Conservation (phyloP, 1,140 invertebrate species). For the Dufourea novaeangliae region DNA sequence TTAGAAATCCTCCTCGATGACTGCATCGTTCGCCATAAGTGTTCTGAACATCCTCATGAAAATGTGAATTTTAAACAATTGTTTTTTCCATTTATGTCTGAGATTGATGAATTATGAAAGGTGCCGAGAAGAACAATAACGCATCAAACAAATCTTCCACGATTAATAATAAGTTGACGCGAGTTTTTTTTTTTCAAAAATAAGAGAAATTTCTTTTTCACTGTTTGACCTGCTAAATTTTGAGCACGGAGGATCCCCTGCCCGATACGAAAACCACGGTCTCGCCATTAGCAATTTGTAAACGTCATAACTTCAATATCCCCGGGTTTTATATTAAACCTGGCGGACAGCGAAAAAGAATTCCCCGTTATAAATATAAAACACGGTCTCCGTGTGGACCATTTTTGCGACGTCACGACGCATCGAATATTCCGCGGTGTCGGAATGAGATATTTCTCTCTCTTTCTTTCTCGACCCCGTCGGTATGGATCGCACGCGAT, state of each 20-base stretch:
- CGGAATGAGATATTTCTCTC: slow-evolving; percentile 17
- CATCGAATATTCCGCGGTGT: not conserved
- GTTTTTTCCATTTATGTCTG: too few species aligned
- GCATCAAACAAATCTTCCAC: too few species aligned
- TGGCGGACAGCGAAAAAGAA: slow-evolving; percentile 38
- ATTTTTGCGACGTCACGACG: too few species aligned
- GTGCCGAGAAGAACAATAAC: too few species aligned
- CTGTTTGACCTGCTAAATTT: too few species aligned
- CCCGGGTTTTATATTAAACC: slow-evolving; percentile 23
- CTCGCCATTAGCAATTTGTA: slow-evolving; percentile 33
- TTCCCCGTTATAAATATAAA: slow-evolving; percentile 45
- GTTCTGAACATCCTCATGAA: too few species aligned
- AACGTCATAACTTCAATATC: slow-evolving; percentile 36
- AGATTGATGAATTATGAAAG: too few species aligned
- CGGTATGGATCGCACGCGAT: not conserved
- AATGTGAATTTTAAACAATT: too few species aligned
- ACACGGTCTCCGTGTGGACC: not conserved
- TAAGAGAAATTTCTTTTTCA: not conserved
- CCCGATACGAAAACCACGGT: not conserved
- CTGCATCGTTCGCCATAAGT: too few species aligned
- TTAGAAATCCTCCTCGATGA: too few species aligned
- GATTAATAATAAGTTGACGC: too few species aligned
- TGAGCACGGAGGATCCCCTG: not conserved
- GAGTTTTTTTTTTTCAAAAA: too few species aligned
- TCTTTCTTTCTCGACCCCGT: not conserved